Base-by-base conservation (phyloP, 2,888 invertebrate species). In the Lycocerus yunnanus region DNA sequence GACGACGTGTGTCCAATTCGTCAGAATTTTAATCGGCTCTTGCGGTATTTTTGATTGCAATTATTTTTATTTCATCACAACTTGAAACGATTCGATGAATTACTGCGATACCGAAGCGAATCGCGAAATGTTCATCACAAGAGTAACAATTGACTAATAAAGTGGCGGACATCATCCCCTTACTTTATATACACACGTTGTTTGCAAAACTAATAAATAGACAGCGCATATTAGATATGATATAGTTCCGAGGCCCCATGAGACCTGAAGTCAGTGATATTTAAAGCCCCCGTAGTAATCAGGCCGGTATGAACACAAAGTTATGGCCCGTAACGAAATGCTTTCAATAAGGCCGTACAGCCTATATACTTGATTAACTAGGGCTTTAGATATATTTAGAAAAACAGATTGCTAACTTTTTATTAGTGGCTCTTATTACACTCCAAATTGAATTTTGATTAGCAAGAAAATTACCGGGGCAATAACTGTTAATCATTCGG, bases 201-300 rank as follows among this genome's bases (percentile, higher is more conserved):
- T 72, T 15, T 72, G 43, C 70, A 73, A 68, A 58, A 74, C 58
- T 79, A 79, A 78, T 79, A 81, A 79, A 80, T 73, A 73, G 78
- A 76, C 77, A 78, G 77, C 76, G 80, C 78, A 78, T 80, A 79
- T 80, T 79, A 77, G 79, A 76, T 79, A 78, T 80, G 79, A 80
- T 81, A 80, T 80, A 80, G 78, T 74, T 72, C 69, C 88, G 87
- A 86, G 86, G 85, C 90, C 90, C 89, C 87, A 84, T 85, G 90
- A 88, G 88, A 88, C 88, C 89, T 88, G 89, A 89, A 91, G 89
- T 90, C 91, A 90, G 89, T 91, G 91, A 91, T 91, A 91, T 91
- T 91, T 91, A 90, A 89, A 90, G 88, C 91, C 86, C 87, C 81
- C 82, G 82, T 82, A 80, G 84, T 85, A 86, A 86, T 86, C 86